Evolutionary conservation across 2,797 vertebrate species (phyloP).

Genomic region (Eremophila alpestris): DNA sequence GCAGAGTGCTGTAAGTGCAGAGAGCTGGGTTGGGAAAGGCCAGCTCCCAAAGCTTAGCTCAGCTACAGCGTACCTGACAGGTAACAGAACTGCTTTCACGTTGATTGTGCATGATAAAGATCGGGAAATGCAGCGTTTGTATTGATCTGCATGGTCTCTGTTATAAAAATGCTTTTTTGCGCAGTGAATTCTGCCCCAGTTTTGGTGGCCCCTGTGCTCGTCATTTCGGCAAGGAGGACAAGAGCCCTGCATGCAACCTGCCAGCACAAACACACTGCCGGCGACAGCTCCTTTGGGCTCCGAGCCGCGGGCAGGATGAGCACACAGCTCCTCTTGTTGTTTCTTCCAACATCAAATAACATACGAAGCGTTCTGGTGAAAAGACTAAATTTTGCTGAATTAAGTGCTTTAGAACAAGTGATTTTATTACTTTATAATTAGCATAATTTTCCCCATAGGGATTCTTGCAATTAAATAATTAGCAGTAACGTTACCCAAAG

Average conservation of each 20-base stretch:
- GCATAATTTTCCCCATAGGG: conserved; percentile 70
- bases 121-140: neutral
- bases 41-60: neutral
- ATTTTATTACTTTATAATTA: conserved; percentile 78
- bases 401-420: conserved; percentile 69
- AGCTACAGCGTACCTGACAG: neutral
- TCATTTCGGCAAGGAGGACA: neutral
- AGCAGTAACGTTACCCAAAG: conserved; percentile 73
- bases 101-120: neutral
- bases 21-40: neutral
- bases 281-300: neutral
- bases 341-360: neutral
- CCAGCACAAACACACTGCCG: neutral
- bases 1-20: neutral
- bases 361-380: neutral
- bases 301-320: neutral
- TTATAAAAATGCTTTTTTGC: neutral
- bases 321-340: neutral
- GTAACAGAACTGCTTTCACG: neutral
- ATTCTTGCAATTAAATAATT: conserved; percentile 81
- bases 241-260: neutral
- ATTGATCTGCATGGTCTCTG: neutral
- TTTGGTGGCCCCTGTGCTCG: neutral
- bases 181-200: neutral
- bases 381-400: conserved; percentile 71